Conservation (phyloP, 2,797 vertebrate genomes). For the Argya squamiceps region DNA sequence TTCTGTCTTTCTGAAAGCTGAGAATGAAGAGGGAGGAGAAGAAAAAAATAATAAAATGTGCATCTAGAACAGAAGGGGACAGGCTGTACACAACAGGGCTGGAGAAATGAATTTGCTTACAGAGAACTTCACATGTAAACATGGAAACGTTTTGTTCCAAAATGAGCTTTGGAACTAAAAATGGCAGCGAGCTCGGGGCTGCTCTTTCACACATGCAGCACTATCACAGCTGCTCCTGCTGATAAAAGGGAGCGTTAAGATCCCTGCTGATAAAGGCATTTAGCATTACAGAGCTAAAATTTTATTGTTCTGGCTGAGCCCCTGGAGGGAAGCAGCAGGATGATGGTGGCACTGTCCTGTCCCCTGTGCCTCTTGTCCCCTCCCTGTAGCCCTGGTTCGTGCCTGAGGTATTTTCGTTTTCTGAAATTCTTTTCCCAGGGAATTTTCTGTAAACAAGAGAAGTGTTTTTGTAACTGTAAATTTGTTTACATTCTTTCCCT, state of each 20-base stretch:
- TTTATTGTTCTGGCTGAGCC: not conserved
- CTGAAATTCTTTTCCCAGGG: too few relatives aligned
- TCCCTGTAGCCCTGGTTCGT: not conserved
- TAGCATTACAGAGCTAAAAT: fast-evolving
- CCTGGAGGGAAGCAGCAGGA: not conserved
- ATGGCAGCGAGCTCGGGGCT: not conserved
- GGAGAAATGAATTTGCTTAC: not conserved
- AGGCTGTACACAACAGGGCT: not conserved
- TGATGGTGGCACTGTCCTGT: not conserved
- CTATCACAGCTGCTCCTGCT: not conserved
- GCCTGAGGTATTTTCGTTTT: too few relatives aligned
- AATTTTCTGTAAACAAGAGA: too few relatives aligned
- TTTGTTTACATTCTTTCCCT: too few relatives aligned
- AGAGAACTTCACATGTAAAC: not conserved
- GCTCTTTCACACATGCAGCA: not conserved
- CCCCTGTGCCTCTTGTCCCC: fast-evolving
- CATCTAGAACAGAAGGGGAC: not conserved
- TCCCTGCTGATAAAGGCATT: not conserved
- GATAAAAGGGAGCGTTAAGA: not conserved
- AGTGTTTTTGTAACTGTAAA: too few relatives aligned
- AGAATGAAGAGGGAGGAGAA: not conserved
- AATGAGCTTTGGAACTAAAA: not conserved
- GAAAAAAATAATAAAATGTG: not conserved
- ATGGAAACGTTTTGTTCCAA: not conserved
- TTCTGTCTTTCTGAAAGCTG: not conserved